Conservation (phyloP, 2,888 invertebrate genomes). For the Limnephilus lunatus region DNA sequence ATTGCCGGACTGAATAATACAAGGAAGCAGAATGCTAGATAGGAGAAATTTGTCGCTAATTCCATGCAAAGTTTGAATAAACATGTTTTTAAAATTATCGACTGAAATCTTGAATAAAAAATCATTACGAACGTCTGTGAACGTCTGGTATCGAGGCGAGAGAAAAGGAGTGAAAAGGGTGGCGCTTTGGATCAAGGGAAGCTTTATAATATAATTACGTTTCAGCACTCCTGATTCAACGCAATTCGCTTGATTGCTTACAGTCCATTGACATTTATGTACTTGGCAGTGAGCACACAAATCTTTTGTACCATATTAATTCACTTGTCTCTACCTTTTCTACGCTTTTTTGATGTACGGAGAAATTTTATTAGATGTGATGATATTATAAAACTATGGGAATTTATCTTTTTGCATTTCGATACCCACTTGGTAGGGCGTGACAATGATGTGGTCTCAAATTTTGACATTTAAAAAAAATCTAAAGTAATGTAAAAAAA, state of each 20-base stretch:
- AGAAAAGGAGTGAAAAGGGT: background rate
- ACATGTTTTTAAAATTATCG: too few relatives aligned
- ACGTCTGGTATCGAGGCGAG: background rate
- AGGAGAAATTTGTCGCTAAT: too few relatives aligned
- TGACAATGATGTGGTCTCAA: background rate
- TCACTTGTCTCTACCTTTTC: background rate
- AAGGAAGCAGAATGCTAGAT: too few relatives aligned
- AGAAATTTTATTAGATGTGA: background rate
- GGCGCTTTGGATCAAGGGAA: conserved; percentile 25
- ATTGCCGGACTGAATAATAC: too few relatives aligned
- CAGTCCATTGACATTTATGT: conserved; percentile 64
- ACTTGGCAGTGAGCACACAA: conserved; percentile 54
- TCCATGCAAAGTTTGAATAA: too few relatives aligned
- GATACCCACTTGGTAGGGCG: background rate
- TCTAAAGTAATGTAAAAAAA: background rate
- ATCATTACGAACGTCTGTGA: background rate
- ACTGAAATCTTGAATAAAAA: background rate
- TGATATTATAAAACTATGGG: background rate
- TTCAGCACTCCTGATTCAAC: conserved; percentile 66
- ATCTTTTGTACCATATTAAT: background rate
- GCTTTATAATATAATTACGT: conserved; percentile 64
- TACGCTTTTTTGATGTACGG: background rate
- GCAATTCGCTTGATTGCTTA: conserved; percentile 66
- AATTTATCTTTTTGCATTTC: background rate
- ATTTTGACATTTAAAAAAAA: background rate